phyloP scores from a whole-genome alignment of 2,113 vertebrate genomes.

The Noturus placidus region DNA sequence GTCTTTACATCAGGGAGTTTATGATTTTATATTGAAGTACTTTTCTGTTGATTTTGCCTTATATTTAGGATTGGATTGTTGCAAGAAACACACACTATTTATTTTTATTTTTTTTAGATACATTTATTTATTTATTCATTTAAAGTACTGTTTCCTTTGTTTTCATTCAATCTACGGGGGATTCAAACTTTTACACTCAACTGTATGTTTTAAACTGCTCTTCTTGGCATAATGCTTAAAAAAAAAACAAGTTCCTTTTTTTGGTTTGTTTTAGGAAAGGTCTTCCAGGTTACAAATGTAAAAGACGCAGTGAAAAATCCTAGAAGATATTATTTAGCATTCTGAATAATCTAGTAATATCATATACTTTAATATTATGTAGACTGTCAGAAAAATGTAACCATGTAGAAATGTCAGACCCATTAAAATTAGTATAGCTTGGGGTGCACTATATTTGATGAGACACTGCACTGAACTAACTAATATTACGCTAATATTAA shows the following conservation, averaged over 20 bases:
- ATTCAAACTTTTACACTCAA: slow-evolving; percentile 11
- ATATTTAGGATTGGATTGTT: not conserved
- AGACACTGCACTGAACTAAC: not conserved
- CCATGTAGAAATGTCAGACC: slow-evolving; percentile 14
- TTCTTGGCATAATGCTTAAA: not conserved
- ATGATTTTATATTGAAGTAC: not conserved
- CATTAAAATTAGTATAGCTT: slow-evolving; percentile 18
- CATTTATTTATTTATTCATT: not conserved
- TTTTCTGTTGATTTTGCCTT: not conserved
- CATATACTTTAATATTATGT: slow-evolving; percentile 21
- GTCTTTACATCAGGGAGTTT: not conserved
- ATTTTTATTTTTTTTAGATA: not conserved
- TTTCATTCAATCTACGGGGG: not conserved
- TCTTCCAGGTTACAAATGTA: slow-evolving; percentile 32
- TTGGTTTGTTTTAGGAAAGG: slow-evolving; percentile 7
- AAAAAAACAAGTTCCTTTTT: not conserved
- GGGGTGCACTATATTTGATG: slow-evolving; percentile 18
- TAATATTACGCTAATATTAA: not conserved
- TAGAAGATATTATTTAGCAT: slow-evolving; percentile 24
- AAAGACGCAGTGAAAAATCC: not conserved
- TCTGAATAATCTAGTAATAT: slow-evolving; percentile 3
- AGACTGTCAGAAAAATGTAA: slow-evolving; percentile 14
- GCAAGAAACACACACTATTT: not conserved
- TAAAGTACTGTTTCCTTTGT: not conserved
- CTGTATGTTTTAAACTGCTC: not conserved